A percentile compares a stretch with the other conserved stretches of the same genome.
phyloP scores from a whole-genome alignment of 2,797 vertebrate genomes.

The Vultur gryphus region DNA sequence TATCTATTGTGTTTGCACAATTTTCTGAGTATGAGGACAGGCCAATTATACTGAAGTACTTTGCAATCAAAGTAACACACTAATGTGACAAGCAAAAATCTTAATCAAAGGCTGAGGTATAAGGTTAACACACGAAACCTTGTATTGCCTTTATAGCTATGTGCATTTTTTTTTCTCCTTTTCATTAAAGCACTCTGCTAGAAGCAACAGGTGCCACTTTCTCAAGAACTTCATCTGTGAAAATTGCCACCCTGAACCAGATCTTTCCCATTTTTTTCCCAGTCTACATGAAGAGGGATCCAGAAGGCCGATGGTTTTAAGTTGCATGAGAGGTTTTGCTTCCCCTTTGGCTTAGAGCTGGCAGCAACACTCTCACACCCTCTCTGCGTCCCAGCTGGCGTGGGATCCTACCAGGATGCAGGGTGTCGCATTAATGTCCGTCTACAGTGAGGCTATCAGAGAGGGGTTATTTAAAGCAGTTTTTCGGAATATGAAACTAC shows the following conservation, averaged over 20 bases:
- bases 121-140: background rate
- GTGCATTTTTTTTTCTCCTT: background rate
- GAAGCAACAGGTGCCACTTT: background rate
- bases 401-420: background rate
- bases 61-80: background rate
- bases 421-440: accelerated
- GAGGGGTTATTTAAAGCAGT: background rate
- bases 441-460: background rate
- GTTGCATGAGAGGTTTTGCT: background rate
- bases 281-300: background rate
- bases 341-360: background rate
- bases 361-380: background rate
- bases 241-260: background rate
- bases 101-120: background rate
- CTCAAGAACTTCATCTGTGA: background rate
- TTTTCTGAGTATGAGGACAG: background rate
- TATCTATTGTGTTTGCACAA: background rate
- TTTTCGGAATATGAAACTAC: background rate
- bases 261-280: background rate
- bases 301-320: background rate
- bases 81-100: background rate
- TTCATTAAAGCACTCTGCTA: background rate
- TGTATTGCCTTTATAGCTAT: background rate
- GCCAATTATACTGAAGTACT: background rate
- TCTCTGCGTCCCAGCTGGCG: background rate